These are phyloP conservation scores for Ciconia stormi DNA, from an alignment of 2,113 vertebrate species.

Conservation along the genomic window DNA sequence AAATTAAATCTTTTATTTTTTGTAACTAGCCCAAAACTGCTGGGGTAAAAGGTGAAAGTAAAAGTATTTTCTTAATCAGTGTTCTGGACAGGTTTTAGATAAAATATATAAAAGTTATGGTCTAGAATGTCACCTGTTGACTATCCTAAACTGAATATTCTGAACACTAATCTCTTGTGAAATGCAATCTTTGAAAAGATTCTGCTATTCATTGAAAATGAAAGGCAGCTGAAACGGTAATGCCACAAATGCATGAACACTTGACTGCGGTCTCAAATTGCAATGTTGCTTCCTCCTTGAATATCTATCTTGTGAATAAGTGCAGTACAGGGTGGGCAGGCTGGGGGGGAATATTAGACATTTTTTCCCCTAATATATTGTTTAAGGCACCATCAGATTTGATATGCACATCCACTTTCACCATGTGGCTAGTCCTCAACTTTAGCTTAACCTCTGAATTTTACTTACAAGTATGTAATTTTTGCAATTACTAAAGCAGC, in stretches of 20 bases:
- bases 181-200: background rate
- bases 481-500: background rate
- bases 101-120: background rate
- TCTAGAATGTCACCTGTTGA: background rate
- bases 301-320: background rate
- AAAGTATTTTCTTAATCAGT: background rate
- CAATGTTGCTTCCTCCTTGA: background rate
- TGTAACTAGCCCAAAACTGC: background rate
- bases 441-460: background rate
- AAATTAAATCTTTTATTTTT: background rate
- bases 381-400: background rate
- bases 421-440: background rate
- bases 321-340: fast-evolving
- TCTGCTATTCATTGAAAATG: background rate
- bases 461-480: background rate
- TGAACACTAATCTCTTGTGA: background rate
- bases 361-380: background rate
- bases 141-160: background rate
- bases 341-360: fast-evolving
- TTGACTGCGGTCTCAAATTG: background rate
- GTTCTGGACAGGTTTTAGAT: background rate
- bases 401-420: background rate
- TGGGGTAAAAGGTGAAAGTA: background rate
- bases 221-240: background rate
- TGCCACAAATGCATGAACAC: background rate